Base-by-base conservation (phyloP, 2,888 invertebrate genomes). In the Siphlonurus alternatus region DNA sequence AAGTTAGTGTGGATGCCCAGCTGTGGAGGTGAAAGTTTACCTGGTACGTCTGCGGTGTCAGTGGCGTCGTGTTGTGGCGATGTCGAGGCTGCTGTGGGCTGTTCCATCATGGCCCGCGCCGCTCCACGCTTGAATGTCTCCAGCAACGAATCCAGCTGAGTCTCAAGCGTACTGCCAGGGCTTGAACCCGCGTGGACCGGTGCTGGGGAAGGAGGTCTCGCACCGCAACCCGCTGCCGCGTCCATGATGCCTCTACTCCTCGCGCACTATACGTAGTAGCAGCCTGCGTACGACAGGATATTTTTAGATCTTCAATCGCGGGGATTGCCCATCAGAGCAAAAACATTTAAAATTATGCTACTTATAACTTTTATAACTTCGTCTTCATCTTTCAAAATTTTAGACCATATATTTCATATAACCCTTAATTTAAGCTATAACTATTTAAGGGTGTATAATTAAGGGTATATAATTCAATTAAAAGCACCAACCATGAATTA, bases 111-210 rank as follows among this genome's bases (percentile, higher is more conserved):
- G 65, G 86, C 87, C 73, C 84, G 85, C 64, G 87, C 87, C 70
- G 87, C 87, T 78, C 87, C 87, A 69, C 85, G 83, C 74, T 87
- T 87, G 74, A 88, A 88, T 74, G 88, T 88, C 79, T 88, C 88
- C 75, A 88, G 77, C 79, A 89, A 88, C 78, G 85, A 86, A 82
- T 89, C 89, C 79, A 89, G 88, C 80, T 88, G 88, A 72, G 85
- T 87, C 79, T 89, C 88, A 59, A 70, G n/a, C 7, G 56, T 56
- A 22, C 56, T 38, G 38, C 38, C 38, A 15, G 38, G 38, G 15
- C 38, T 38, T 15, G 38, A 38, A 10, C 38, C 38, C 7, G 38
- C 15, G 38, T 38, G 38, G 15, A 38, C 15, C 7, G 38, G 38
- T 5, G 15, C 38, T 38, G 38, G 38, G 15, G 38, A 38, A 15